These are phyloP conservation scores for Alectura lathami DNA, from an alignment of 2,113 vertebrate genomes.

Conservation along the genomic window DNA sequence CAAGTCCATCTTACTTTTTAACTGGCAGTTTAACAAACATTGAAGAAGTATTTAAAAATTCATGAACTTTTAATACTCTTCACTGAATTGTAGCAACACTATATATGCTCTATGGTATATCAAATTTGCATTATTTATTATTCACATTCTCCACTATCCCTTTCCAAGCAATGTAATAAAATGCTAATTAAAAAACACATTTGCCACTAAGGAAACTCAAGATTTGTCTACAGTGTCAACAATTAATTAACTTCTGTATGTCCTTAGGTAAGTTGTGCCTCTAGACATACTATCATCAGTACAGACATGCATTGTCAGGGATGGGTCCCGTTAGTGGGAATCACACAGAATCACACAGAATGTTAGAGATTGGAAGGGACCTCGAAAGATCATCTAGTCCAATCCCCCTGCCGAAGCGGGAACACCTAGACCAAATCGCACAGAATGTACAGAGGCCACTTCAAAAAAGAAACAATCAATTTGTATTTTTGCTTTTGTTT, in stretches of 20 bases:
- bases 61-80: slow-evolving; percentile 28
- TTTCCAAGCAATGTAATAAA: slow-evolving; percentile 42
- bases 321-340: not conserved
- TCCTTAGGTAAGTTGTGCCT: slow-evolving; percentile 9
- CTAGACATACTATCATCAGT: not conserved
- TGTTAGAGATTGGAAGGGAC: too few relatives aligned
- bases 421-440: too few relatives aligned
- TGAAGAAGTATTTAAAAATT: slow-evolving; percentile 47
- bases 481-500: not conserved
- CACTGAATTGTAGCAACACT: not conserved
- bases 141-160: slow-evolving; percentile 9
- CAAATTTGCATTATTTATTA: slow-evolving; percentile 67
- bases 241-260: slow-evolving; percentile 53
- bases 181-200: slow-evolving; percentile 49
- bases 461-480: not conserved
- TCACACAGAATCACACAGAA: too few relatives aligned
- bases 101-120: slow-evolving; percentile 39
- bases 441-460: not conserved
- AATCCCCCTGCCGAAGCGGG: too few relatives aligned
- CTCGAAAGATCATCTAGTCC: too few relatives aligned
- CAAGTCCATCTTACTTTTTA: not conserved
- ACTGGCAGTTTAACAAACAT: not conserved
- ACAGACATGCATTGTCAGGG: not conserved
- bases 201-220: slow-evolving; percentile 22
- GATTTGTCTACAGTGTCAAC: slow-evolving; percentile 45